Conservation (phyloP, 2,797 vertebrate species). For the Tapera naevia region DNA sequence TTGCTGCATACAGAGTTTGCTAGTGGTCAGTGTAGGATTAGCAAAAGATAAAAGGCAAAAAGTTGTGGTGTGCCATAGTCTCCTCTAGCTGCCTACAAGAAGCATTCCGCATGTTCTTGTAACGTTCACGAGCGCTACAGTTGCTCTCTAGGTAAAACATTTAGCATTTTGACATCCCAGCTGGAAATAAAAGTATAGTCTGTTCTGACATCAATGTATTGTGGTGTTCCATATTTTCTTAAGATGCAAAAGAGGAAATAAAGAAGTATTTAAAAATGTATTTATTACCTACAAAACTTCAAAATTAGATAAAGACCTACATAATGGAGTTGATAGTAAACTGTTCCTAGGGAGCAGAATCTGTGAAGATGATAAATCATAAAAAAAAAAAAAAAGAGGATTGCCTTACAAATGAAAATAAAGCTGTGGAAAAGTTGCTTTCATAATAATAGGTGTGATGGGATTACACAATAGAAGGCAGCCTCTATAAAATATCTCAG, state of each 20-base stretch:
- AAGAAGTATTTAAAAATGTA: background rate
- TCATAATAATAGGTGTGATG: background rate
- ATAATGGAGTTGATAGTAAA: background rate
- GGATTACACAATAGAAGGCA: background rate
- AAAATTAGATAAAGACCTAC: background rate
- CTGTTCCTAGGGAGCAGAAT: background rate
- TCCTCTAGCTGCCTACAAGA: background rate
- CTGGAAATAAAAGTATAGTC: background rate
- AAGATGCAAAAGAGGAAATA: background rate
- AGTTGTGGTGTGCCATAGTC: fast-evolving
- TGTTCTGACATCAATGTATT: background rate
- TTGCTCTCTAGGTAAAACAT: background rate
- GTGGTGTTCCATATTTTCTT: background rate
- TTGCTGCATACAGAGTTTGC: background rate
- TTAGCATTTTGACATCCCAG: background rate
- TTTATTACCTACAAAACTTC: background rate
- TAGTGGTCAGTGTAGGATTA: background rate
- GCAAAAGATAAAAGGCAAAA: background rate
- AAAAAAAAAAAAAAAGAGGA: background rate
- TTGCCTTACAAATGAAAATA: background rate
- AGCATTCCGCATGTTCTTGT: background rate
- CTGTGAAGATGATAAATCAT: background rate
- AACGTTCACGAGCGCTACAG: background rate
- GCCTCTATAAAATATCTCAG: background rate
- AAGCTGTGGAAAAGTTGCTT: background rate